Conservation (phyloP, 2,797 vertebrate species). For the Anguilla anguilla region DNA sequence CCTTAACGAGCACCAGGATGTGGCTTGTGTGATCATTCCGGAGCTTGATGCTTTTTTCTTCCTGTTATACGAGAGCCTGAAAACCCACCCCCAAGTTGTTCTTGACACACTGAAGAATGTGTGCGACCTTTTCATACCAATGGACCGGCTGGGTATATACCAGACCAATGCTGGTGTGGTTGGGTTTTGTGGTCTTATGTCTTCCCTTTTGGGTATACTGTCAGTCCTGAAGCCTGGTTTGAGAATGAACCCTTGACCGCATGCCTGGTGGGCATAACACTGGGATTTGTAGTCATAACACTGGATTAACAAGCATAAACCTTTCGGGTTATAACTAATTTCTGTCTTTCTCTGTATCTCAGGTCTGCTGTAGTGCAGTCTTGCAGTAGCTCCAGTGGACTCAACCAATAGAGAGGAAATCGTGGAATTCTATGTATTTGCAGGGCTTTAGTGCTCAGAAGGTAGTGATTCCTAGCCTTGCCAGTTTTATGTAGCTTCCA, state of each 20-base stretch:
- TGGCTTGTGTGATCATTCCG: slow-evolving; percentile 60
- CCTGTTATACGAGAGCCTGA: slow-evolving; percentile 75
- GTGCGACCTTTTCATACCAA: slow-evolving; percentile 87
- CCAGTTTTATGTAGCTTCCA: not conserved
- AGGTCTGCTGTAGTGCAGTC: not conserved
- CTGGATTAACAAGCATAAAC: not conserved
- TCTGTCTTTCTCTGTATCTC: not conserved
- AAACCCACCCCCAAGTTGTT: slow-evolving; percentile 77
- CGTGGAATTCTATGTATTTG: not conserved
- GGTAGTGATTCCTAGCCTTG: not conserved
- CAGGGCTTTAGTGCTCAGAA: not conserved
- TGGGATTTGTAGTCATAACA: not conserved
- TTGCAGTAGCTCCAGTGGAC: not conserved
- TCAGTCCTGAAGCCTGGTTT: slow-evolving; percentile 77
- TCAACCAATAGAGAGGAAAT: not conserved
- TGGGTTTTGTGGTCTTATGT: slow-evolving; percentile 87
- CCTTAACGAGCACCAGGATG: slow-evolving; percentile 49
- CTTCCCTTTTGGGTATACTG: slow-evolving; percentile 87
- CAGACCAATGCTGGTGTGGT: slow-evolving; percentile 80
- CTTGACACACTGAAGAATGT: slow-evolving; percentile 87
- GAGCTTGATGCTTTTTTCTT: slow-evolving; percentile 74
- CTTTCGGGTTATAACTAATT: not conserved
- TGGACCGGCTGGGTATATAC: slow-evolving; percentile 84
- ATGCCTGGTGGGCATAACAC: not conserved
- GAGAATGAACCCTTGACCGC: slow-evolving; percentile 71